Base-by-base conservation (phyloP, 2,888 invertebrate genomes). In the Imbricaverruca yamaguchii region DNA sequence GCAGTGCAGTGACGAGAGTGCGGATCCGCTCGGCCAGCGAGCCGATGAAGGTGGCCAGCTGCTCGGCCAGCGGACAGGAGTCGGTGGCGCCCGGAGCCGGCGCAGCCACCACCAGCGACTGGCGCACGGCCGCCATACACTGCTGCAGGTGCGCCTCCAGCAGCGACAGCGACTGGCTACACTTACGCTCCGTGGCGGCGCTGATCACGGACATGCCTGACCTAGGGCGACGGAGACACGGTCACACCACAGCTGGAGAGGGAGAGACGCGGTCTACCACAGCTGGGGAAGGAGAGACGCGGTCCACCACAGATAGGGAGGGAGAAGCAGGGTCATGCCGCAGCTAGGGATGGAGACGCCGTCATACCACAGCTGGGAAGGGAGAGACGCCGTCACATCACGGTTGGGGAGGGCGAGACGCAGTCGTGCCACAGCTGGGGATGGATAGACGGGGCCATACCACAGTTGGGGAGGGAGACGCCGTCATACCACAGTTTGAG, bases 111-210 rank as follows among this genome's bases (percentile, higher is more conserved):
- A 99, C 79, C 88, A 99, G 86, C 98, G 99, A 88, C 98, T 99
- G 89, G 96, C 98, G 81, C 90, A 99, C 82, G 93, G 96, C 11
- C 97, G 98, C 55, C 95, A 97, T 0, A 94, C 97, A 56, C 93
- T 97, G 86, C 90, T 98, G 84, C 99, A 98, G 87, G 89, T 97
- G 80, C 96, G 98, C 85, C 95, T 98, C 4, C 90, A 87, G 23
- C 89, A 97, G 77, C 97, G 99, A 96, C 98, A 98, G 87, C 95
- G 96, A 0, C 96, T 96, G 88, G 95, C 97, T 82, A 95, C 96
- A 59, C 95, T 95, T 87, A 93, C 95, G 82, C 94, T 96, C 86
- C 95, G 95, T 88, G 95, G 96, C 79, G 85, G 82, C 53, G 80
- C 56, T 63, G 63, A 61, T 57, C 69, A 39, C 63, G n/a, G n/a